phyloP scores from a whole-genome alignment of 2,888 invertebrate genomes.

The Xylophagus ater region DNA sequence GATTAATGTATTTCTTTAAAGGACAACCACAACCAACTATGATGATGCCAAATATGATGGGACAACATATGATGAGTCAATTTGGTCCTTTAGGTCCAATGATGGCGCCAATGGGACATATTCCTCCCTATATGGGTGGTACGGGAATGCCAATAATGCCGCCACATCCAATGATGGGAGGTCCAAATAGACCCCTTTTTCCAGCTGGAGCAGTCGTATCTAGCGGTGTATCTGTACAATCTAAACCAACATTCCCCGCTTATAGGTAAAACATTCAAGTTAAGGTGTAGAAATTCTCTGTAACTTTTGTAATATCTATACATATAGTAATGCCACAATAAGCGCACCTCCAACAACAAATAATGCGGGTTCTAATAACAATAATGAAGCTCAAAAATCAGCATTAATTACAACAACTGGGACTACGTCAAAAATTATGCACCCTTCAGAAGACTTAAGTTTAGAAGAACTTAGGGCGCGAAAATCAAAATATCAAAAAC shows the following conservation, averaged over 20 bases:
- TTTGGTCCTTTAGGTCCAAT: slow-evolving; percentile 46
- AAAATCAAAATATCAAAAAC: slow-evolving; percentile 52
- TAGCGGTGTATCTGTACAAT: slow-evolving; percentile 43
- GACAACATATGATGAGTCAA: slow-evolving; percentile 47
- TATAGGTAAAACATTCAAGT: slow-evolving; percentile 46
- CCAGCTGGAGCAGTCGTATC: slow-evolving; percentile 63
- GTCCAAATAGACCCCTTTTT: slow-evolving; percentile 65
- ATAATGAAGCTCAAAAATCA: slow-evolving; percentile 29
- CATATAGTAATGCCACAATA: slow-evolving; percentile 60
- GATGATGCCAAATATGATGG: slow-evolving; percentile 49
- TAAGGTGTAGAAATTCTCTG: too few relatives aligned
- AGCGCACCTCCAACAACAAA: slow-evolving; percentile 59
- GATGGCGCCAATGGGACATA: slow-evolving; percentile 59
- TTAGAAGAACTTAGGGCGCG: slow-evolving; percentile 72
- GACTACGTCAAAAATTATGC: slow-evolving; percentile 79
- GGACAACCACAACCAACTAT: slow-evolving; percentile 51
- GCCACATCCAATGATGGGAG: slow-evolving; percentile 44
- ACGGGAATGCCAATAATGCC: slow-evolving; percentile 50
- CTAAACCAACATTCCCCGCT: slow-evolving; percentile 69
- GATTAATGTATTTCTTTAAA: too few relatives aligned
- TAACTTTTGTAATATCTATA: slow-evolving; percentile 14
- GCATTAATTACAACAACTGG: slow-evolving; percentile 65
- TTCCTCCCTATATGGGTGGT: slow-evolving; percentile 62
- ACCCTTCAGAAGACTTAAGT: slow-evolving; percentile 88
- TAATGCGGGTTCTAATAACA: slow-evolving; percentile 25